Evolutionary conservation across 2,888 invertebrate species (phyloP).

Genomic region (Silvanus unidentatus): DNA sequence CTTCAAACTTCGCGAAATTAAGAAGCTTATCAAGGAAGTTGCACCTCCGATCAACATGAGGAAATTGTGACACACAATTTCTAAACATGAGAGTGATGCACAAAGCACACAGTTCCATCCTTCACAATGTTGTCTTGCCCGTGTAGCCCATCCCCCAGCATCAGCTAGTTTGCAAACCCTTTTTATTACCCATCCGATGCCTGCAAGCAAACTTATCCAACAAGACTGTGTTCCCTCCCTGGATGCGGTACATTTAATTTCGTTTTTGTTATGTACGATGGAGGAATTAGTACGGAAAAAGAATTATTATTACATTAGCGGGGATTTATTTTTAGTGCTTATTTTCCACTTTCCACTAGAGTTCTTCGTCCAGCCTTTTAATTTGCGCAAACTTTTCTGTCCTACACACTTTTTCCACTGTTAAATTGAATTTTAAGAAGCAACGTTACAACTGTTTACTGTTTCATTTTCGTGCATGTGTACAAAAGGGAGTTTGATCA

Average conservation of each 20-base stretch:
- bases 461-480: neutral
- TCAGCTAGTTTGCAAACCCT: too few relatives aligned
- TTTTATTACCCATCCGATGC: neutral
- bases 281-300: neutral
- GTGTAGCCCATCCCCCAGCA: too few relatives aligned
- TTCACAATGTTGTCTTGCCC: too few relatives aligned
- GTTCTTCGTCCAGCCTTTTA: neutral
- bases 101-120: too few relatives aligned
- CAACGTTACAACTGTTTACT: neutral
- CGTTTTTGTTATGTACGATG: constrained; percentile 1
- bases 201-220: constrained; percentile 3
- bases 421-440: too few relatives aligned
- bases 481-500: neutral
- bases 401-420: too few relatives aligned
- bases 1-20: constrained; percentile 17
- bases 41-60: constrained; percentile 13
- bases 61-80: too few relatives aligned
- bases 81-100: too few relatives aligned
- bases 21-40: constrained; percentile 19
- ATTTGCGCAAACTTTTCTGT: too few relatives aligned
- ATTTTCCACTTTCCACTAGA: neutral
- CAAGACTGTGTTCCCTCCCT: constrained; percentile 1
- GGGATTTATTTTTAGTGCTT: constrained; percentile 5
- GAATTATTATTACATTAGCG: constrained; percentile 3
- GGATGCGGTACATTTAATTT: constrained; percentile 7